phyloP scores from a whole-genome alignment of 1,140 invertebrate genomes.

The Pantala flavescens region DNA sequence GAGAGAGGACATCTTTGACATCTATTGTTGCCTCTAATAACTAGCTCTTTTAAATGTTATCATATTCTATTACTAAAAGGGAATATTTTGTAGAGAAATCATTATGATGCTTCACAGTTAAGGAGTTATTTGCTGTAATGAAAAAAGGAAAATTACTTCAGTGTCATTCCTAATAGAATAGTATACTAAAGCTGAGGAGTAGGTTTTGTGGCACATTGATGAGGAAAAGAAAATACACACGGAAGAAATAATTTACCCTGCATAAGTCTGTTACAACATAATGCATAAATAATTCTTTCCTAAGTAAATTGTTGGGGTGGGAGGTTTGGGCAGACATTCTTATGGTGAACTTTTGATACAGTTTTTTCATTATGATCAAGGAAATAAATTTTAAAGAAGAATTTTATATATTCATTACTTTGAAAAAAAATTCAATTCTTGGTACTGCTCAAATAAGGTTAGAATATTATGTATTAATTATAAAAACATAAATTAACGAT shows the following conservation, averaged over 20 bases:
- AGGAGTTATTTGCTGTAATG: neutral
- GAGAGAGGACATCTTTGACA: no score
- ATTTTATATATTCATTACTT: neutral
- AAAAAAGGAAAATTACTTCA: slow-evolving; percentile 4
- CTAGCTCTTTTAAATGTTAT: no score
- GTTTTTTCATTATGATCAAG: neutral
- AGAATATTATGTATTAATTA: neutral
- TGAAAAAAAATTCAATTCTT: neutral
- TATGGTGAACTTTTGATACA: neutral
- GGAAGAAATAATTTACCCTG: no score
- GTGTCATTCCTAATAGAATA: neutral
- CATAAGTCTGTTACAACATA: no score
- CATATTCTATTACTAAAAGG: no score
- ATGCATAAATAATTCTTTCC: neutral
- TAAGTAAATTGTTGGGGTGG: neutral
- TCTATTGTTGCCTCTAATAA: no score
- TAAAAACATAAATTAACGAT: neutral
- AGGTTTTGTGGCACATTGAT: no score
- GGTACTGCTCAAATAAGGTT: neutral
- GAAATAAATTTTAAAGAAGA: neutral
- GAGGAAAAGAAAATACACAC: no score
- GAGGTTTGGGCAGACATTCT: neutral
- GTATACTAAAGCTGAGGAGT: no score
- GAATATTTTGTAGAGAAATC: no score
- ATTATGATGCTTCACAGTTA: no score